Base-by-base conservation (phyloP, 1,140 invertebrate species). In the Apocrypta bakeri region DNA sequence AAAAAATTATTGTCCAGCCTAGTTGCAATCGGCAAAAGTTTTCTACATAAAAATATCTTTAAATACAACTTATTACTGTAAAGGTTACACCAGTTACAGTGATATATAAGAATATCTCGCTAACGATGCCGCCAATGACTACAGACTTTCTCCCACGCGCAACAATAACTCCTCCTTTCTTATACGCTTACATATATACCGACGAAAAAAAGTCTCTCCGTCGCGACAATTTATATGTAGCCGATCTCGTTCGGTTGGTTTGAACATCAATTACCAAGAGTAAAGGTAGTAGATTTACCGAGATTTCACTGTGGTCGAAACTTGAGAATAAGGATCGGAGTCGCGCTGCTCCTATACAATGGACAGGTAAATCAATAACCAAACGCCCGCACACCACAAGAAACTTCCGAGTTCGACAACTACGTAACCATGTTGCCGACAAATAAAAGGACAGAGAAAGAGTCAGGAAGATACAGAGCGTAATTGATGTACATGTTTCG, bases 81-180 rank as follows among this genome's bases (percentile, higher is more conserved):
- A n/a, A n/a, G n/a, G n/a, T n/a, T n/a, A n/a, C n/a, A n/a, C n/a
- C n/a, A n/a, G n/a, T n/a, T n/a, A n/a, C n/a, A n/a, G n/a, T n/a
- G n/a, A n/a, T n/a, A n/a, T n/a, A n/a, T n/a, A n/a, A n/a, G n/a
- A n/a, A n/a, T n/a, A 56, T 48, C 17, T 56, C 21, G 21, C 17
- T 56, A 56, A 56, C 21, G 48, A 56, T 56, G 48, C 48, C 21
- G 63, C 25, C 25, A 3, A 25, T 11, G n/a, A n/a, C n/a, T n/a
- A n/a, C n/a, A 25, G 1, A 66, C 63, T 66, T 66, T 66, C 63
- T 66, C 63, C 63, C 63, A 66, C 63, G 63, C 63, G 63, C 56
- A n/a, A 29, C 63, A 29, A 56, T 56, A 56, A 56, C 8, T 29
- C 11, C 27, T 66, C n/a, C 63, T 66, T 4, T n/a, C n/a, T 12